Evolutionary conservation across 2,888 invertebrate genomes (phyloP), one percentile per base, ranked within the genome.

Genomic region (Cremastinae sp.): DNA sequence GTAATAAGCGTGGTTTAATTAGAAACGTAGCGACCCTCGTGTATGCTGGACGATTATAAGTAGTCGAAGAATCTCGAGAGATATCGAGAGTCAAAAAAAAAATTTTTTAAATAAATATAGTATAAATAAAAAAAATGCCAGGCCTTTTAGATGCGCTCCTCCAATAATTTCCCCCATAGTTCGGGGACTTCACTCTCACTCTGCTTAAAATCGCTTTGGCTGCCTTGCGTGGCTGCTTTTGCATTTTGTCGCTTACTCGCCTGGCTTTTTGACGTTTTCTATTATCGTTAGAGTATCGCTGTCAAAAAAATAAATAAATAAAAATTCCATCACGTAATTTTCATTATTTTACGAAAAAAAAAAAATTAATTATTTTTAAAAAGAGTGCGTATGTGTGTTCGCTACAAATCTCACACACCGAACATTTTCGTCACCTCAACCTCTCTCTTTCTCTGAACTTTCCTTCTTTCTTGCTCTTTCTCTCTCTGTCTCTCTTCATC

Each of bases 91-190:
- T 28, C 28, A 28, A 28, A 28, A 28, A 28, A 28, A 28, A 5
- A 28, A 5, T 28, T n/a, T n/a, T n/a, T n/a, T n/a, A n/a, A 5
- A 28, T 3, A 28, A 28, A 28, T 3, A 28, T 3, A 5, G 28
- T 3, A 28, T 3, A 28, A 28, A 28, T 3, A 28, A 28, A 5
- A 28, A 28, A 28, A 28, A 28, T 5, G 2, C n/a, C 43, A 43
- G 84, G 79, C 81, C 79, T 70, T 76, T 78, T 78, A 71, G 74
- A 72, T 79, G 82, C 77, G 79, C 78, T 76, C 78, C 78, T 76
- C 73, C 65, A 41, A 12, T 55, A 71, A 41, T 41, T 55, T 37
- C 20, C 9, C 41, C 47, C 58, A 62, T 64, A 43, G 62, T 72
- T 75, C 56, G 72, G 62, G 66, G 56, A 66, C n/a, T 61, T 39